Evolutionary conservation across 1,140 invertebrate genomes (phyloP).

Genomic region (Nasonia vitripennis): DNA sequence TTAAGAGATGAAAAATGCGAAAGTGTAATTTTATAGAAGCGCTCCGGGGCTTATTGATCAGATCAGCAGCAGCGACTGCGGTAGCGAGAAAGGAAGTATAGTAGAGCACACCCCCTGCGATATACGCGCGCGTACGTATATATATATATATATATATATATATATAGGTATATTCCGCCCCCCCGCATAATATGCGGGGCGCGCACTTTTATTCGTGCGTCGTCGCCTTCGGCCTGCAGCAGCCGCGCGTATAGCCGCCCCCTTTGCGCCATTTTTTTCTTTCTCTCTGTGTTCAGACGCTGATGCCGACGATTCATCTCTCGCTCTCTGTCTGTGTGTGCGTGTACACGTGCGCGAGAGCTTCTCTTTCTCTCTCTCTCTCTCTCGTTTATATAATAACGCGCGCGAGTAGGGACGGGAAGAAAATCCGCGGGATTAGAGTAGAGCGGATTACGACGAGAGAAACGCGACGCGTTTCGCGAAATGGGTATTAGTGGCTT

Average conservation of each 20-base stretch:
- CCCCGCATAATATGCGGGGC: slow-evolving; percentile 54
- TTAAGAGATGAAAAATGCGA: slow-evolving; percentile 51
- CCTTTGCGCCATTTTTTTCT: slow-evolving; percentile 65
- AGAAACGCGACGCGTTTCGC: background rate
- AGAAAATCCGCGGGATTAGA: slow-evolving; percentile 41
- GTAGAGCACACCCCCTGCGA: background rate
- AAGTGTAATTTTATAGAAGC: slow-evolving; percentile 43
- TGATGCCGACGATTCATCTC: background rate
- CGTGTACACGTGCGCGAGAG: slow-evolving; percentile 18
- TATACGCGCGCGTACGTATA: background rate
- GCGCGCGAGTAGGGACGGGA: background rate
- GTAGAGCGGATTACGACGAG: slow-evolving; percentile 21
- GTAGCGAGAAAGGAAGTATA: slow-evolving; percentile 55
- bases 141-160: no score
- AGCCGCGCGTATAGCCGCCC: slow-evolving; percentile 63
- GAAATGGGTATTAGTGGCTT: slow-evolving; percentile 21
- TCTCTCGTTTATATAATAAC: background rate
- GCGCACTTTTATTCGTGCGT: slow-evolving; percentile 72
- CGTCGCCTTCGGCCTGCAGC: slow-evolving; percentile 58
- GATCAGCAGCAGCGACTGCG: slow-evolving; percentile 59
- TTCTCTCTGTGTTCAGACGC: slow-evolving; percentile 23
- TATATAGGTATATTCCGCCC: slow-evolving; percentile 61
- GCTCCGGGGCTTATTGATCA: slow-evolving; percentile 69
- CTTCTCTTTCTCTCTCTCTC: slow-evolving; percentile 15
- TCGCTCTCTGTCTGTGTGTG: background rate